Evolutionary conservation across 2,888 invertebrate species (phyloP).

Genomic region (Amiota mariae): DNA sequence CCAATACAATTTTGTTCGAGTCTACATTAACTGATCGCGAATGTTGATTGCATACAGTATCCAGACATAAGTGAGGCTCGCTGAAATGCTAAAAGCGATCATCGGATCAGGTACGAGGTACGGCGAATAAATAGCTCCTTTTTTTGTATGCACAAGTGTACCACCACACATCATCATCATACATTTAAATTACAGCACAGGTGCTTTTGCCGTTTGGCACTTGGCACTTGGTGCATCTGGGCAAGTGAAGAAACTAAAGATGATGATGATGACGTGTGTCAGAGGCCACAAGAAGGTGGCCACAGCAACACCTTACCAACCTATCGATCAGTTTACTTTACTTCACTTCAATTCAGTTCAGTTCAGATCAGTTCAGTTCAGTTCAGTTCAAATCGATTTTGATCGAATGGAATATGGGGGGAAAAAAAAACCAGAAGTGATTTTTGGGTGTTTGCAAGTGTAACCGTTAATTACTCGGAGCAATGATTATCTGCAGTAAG

Average conservation of each 20-base stretch:
- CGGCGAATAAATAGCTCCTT: conserved; percentile 12
- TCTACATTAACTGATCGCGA: conserved; percentile 51
- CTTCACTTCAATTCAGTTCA: no score
- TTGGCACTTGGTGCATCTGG: conserved; percentile 41
- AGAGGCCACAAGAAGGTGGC: conserved; percentile 34
- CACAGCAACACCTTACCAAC: conserved; percentile 24
- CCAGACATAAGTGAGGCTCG: conserved; percentile 20
- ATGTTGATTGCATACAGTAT: conserved; percentile 58
- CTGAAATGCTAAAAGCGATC: background rate
- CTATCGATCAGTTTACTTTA: conserved; percentile 3
- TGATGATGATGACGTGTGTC: conserved; percentile 34
- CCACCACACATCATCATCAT: background rate
- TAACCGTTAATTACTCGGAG: conserved; percentile 47
- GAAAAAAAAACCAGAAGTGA: conserved; percentile 62
- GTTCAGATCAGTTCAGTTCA: no score
- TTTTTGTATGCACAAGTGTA: conserved; percentile 16
- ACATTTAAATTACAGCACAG: conserved; percentile 46
- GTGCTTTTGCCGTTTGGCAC: background rate
- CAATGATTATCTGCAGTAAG: conserved; percentile 50
- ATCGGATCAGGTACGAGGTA: no score
- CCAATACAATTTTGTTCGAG: conserved; percentile 7
- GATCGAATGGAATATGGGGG: background rate
- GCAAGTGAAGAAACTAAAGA: background rate
- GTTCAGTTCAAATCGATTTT: no score
- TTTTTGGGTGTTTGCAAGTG: conserved; percentile 47